Evolutionary conservation across 1,140 invertebrate genomes (phyloP).

Genomic region (Telenomus remus): DNA sequence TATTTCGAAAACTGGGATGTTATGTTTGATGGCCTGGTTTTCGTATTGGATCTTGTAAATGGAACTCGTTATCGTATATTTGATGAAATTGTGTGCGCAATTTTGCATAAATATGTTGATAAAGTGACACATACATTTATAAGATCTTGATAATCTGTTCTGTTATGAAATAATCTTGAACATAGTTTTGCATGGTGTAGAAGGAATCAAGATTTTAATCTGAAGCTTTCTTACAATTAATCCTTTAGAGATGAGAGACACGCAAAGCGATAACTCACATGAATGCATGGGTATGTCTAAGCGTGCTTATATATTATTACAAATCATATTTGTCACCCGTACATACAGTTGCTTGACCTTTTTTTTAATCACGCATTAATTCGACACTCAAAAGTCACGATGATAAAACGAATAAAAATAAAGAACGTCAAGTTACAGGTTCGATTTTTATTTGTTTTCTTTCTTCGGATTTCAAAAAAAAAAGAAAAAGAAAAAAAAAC

Average conservation of each 20-base stretch:
- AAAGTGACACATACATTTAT: conserved; percentile 8
- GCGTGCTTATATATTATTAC: conserved; percentile 45
- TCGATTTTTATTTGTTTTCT: too few relatives aligned
- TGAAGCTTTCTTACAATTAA: conserved; percentile 60
- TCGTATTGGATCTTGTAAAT: too few relatives aligned
- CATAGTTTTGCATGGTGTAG: conserved; percentile 53
- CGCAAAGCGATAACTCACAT: conserved; percentile 59
- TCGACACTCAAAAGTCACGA: conserved; percentile 8
- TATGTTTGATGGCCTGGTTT: too few relatives aligned
- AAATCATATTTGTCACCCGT: conserved; percentile 25
- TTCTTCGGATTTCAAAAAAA: too few relatives aligned
- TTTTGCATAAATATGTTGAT: too few relatives aligned
- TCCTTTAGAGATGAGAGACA: conserved; percentile 60
- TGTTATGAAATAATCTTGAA: conserved; percentile 10
- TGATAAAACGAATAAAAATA: too few relatives aligned
- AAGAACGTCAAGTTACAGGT: too few relatives aligned
- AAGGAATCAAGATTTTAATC: conserved; percentile 56
- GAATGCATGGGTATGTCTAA: conserved; percentile 59
- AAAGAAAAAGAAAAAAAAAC: too few relatives aligned
- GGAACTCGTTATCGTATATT: too few relatives aligned
- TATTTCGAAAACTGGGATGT: too few relatives aligned
- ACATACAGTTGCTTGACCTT: conserved; percentile 22
- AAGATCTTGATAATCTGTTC: conserved; percentile 13
- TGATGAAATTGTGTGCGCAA: too few relatives aligned
- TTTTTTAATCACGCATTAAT: conserved; percentile 13